phyloP scores from a whole-genome alignment of 2,888 invertebrate genomes.

The Rhabditoides inermis region DNA sequence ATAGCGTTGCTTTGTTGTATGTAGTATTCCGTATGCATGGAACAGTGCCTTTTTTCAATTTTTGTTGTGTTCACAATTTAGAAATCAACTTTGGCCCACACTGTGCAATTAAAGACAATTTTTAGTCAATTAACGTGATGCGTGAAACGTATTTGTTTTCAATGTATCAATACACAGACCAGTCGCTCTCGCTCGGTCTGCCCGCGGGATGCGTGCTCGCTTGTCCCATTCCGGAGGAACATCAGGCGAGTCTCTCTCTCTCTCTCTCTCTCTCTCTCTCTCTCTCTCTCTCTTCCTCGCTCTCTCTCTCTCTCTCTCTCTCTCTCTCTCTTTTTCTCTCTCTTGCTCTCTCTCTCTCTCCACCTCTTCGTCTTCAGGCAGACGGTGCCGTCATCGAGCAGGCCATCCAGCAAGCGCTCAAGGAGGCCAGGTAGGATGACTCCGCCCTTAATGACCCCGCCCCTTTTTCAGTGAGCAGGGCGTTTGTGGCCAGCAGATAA shows the following conservation, averaged over 20 bases:
- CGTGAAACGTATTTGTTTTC: background rate
- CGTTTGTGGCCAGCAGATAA: slow-evolving; percentile 76
- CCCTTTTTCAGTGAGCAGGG: slow-evolving; percentile 50
- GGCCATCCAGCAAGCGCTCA: slow-evolving; percentile 67
- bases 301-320: too few species aligned
- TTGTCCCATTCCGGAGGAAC: slow-evolving; percentile 75
- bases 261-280: too few species aligned
- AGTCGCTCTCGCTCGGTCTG: slow-evolving; percentile 45
- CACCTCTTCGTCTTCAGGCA: too few species aligned
- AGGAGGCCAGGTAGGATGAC: slow-evolving; percentile 56
- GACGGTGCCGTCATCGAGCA: slow-evolving; percentile 61
- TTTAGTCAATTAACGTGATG: too few species aligned
- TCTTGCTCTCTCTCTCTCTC: too few species aligned
- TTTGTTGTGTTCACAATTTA: too few species aligned
- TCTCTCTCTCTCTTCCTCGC: too few species aligned
- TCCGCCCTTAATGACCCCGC: background rate
- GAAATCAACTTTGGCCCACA: too few species aligned
- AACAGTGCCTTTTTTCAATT: background rate
- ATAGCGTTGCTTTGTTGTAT: background rate
- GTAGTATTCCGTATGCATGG: background rate
- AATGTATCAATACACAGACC: slow-evolving; percentile 28
- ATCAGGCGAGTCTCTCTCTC: too few species aligned
- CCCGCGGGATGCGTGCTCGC: slow-evolving; percentile 68
- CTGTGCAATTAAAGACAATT: too few species aligned
- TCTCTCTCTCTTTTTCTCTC: too few species aligned